Conservation (phyloP, 2,888 invertebrate species). For the Flexamia atlantica region DNA sequence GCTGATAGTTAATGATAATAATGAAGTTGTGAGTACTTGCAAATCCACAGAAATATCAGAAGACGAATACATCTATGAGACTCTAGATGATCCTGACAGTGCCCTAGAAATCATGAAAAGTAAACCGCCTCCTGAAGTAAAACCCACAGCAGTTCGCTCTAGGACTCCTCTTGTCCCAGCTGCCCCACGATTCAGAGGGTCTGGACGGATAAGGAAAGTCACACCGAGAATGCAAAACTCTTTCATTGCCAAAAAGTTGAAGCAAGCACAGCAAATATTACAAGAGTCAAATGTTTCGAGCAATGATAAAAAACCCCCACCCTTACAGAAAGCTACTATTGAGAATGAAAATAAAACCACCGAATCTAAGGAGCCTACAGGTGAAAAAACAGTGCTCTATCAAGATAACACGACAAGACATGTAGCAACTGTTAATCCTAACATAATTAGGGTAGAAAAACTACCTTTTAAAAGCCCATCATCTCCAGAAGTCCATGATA, state of each 20-base stretch:
- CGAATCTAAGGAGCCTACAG: not conserved
- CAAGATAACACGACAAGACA: conserved; percentile 27
- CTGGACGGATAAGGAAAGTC: conserved; percentile 32
- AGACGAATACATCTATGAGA: conserved; percentile 50
- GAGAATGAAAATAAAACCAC: not conserved
- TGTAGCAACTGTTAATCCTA: conserved; percentile 50
- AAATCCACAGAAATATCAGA: conserved; percentile 42
- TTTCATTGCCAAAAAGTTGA: conserved; percentile 46
- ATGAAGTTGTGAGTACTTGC: conserved; percentile 47
- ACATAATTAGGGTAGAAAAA: conserved; percentile 22
- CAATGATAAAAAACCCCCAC: conserved; percentile 17
- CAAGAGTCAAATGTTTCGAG: conserved; percentile 19
- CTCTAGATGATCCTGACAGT: conserved; percentile 50
- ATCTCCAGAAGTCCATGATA: not conserved
- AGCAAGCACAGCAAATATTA: conserved; percentile 44
- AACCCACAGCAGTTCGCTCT: conserved; percentile 48
- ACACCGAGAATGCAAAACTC: conserved; percentile 50
- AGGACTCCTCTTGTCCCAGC: not conserved
- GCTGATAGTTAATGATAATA: conserved; percentile 40
- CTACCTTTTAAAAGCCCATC: not conserved
- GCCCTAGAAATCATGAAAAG: conserved; percentile 35
- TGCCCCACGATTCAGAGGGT: conserved; percentile 19
- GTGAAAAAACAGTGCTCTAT: conserved; percentile 5
- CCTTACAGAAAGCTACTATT: not conserved
- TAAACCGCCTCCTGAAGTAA: conserved; percentile 22